Base-by-base conservation (phyloP, 2,797 vertebrate species). In the Selene dorsalis region DNA sequence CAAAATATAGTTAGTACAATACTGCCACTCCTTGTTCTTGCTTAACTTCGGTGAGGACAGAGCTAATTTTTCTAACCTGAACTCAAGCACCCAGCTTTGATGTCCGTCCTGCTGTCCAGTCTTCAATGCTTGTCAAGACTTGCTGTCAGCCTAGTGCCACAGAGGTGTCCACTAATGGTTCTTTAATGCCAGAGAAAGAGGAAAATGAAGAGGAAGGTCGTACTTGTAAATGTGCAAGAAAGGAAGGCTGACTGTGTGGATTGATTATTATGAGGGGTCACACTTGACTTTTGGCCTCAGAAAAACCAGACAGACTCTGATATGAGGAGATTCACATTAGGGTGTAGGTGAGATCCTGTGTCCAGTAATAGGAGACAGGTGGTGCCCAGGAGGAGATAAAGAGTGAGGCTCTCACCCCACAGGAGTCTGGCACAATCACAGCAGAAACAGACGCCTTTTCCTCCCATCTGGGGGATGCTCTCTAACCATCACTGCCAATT, bases 321-420 rank as follows among this genome's bases (percentile, higher is more conserved):
- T 84, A 59, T 84, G 73, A 77, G 45, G 63, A 75, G 72, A 69
- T 83, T 86, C 61, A 80, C 69, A 78, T 90, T 79, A 57, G 61
- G 68, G 61, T 56, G 76, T 45, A 76, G 60, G 80, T 64, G 81
- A 82, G 73, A 83, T 84, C 76, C 39, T 39, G 57, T 87, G 81
- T 76, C 85, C 80, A 69, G 80, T 92, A 92, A 91, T 89, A 76
- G 82, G 75, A 88, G 89, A 91, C 93, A 94, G 93, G 91, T 94
- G 93, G 90, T 80, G 85, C 90, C 84, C 81, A 70, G 89, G 85
- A 89, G 89, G 92, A 90, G 90, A 90, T 92, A 89, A 93, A 91
- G 86, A 90, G 86, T 53, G 75, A 87, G 88, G 83, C 87, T 91
- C 77, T 88, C 81, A 77, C 85, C 85, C 89, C 74, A 67, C 85